Evolutionary conservation across 2,113 vertebrate species (phyloP), one percentile per base, ranked within the genome.

Genomic region (Poicephalus gulielmi): DNA sequence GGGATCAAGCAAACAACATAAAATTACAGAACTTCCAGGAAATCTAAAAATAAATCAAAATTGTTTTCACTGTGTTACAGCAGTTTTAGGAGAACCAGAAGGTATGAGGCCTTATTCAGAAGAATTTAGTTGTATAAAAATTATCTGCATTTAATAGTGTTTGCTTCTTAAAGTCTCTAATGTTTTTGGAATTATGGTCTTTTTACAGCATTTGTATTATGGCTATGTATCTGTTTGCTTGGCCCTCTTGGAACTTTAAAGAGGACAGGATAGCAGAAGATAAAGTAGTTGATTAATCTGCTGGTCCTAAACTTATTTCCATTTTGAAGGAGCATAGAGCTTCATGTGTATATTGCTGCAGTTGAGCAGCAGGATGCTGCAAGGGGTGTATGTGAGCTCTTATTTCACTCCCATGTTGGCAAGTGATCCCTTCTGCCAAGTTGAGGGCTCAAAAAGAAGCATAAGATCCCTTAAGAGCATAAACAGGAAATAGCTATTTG

Each of bases 281-380:
- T 78, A 88, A 86, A 95, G 47, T 28, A 4, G 88, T 71, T 11
- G 78, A 76, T 94, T 94, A 31, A 84, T 94, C 67, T 95, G 69
- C 46, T 83, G 28, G 35, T 90, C 53, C 67, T 85, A 67, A 85
- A 91, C 67, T 59, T 83, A 22, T 83, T 90, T 67, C 66, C 76
- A 80, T 94, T 95, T 94, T 76, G 68, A 90, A 79, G 79, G 68
- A 93, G 59, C 62, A 86, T 60, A 94, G 46, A 70, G 28, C 83
- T 83, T 97, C 94, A 89, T 93, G 76, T 89, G 93, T 96, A 95
- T 95, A 97, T 95, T 82, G 73, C 69, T 91, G 63, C 62, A 68
- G 46, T 23, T 85, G 78, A 92, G 66, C 90, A 95, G 71, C 46
- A 43, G 69, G 86, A 86, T 57, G 57, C 13, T 20, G 60, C 27